A percentile compares a stretch with the other conserved stretches of the same genome.
phyloP scores from a whole-genome alignment of 53 echinoderm and acorn worm genomes.

The Astropecten irregularis region DNA sequence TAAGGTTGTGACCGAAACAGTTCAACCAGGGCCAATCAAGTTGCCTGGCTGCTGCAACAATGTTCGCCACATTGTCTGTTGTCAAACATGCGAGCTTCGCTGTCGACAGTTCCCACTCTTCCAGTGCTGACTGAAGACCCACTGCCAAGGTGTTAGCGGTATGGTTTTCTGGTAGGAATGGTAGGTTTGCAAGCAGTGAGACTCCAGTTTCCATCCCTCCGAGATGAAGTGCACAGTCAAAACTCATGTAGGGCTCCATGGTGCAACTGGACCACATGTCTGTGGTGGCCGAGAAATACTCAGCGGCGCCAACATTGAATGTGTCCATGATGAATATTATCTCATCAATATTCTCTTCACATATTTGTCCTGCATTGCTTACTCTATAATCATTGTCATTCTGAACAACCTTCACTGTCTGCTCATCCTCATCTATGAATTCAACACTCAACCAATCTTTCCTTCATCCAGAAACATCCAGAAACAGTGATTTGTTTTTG shows the following conservation, averaged over 20 bases:
- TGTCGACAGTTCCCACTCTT: slow-evolving; percentile 39
- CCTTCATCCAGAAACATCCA: not conserved
- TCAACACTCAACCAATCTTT: not conserved
- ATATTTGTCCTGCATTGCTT: not conserved
- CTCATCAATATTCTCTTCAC: slow-evolving; percentile 46
- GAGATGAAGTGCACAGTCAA: slow-evolving; percentile 45
- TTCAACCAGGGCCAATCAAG: slow-evolving; percentile 25
- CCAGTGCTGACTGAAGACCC: not conserved
- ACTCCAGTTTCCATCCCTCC: slow-evolving; percentile 12
- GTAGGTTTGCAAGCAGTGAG: slow-evolving; percentile 1
- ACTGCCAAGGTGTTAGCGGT: not conserved
- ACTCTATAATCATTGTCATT: not conserved
- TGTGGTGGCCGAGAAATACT: slow-evolving; percentile 32
- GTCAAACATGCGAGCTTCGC: slow-evolving; percentile 20
- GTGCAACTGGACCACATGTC: slow-evolving; percentile 45
- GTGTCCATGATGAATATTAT: slow-evolving; percentile 53
- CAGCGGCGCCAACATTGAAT: slow-evolving; percentile 14
- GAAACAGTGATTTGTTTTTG: not conserved
- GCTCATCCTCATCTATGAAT: not conserved
- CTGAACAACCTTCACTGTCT: not conserved
- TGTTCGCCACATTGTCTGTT: slow-evolving; percentile 56
- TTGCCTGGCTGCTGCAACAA: not conserved
- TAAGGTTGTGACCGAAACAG: slow-evolving; percentile 27
- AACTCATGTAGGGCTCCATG: slow-evolving; percentile 59
- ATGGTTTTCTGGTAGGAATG: slow-evolving; percentile 30